Evolutionary conservation across 2,888 invertebrate genomes (phyloP).

Genomic region (Eristalinus sepulchralis): DNA sequence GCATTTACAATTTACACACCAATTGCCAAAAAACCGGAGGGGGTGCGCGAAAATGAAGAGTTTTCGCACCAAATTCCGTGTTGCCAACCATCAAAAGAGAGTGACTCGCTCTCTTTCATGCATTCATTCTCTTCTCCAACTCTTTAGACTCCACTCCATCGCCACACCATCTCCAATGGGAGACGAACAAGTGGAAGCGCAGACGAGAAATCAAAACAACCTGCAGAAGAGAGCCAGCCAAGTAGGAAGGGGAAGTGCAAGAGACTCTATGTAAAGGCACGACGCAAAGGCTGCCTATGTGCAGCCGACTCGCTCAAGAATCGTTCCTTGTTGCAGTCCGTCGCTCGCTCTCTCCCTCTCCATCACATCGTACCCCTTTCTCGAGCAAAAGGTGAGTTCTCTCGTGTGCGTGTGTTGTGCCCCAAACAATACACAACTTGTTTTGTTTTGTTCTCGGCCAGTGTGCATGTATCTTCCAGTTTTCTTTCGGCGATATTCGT

Average conservation of each 20-base stretch:
- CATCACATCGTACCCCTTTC: not conserved
- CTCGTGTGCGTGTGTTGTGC: not conserved
- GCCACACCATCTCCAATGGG: not conserved
- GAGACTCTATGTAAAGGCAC: slow-evolving; percentile 11
- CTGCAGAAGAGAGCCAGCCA: slow-evolving; percentile 54
- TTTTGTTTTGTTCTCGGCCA: slow-evolving; percentile 61
- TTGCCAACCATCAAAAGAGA: not conserved
- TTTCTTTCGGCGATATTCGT: slow-evolving; percentile 9
- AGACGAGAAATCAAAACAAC: slow-evolving; percentile 64
- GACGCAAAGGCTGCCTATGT: not conserved
- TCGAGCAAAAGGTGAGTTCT: slow-evolving; percentile 34
- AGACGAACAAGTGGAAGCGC: slow-evolving; percentile 56
- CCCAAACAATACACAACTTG: slow-evolving; percentile 63
- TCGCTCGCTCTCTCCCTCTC: slow-evolving; percentile 71
- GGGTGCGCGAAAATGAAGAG: not conserved
- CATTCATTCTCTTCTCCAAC: not conserved
- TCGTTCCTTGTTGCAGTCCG: slow-evolving; percentile 43
- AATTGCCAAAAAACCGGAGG: not conserved
- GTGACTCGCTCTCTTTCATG: not conserved
- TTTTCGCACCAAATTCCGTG: not conserved
- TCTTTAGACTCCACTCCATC: slow-evolving; percentile 1
- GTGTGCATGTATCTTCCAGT: slow-evolving; percentile 40
- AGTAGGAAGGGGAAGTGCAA: slow-evolving; percentile 57
- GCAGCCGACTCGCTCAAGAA: slow-evolving; percentile 29
- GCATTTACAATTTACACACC: no score